A percentile compares a stretch with the other conserved stretches of the same genome.
These are phyloP conservation scores for Cylindroiulus punctatus DNA, from an alignment of 2,888 invertebrate genomes.

Conservation along the genomic window DNA sequence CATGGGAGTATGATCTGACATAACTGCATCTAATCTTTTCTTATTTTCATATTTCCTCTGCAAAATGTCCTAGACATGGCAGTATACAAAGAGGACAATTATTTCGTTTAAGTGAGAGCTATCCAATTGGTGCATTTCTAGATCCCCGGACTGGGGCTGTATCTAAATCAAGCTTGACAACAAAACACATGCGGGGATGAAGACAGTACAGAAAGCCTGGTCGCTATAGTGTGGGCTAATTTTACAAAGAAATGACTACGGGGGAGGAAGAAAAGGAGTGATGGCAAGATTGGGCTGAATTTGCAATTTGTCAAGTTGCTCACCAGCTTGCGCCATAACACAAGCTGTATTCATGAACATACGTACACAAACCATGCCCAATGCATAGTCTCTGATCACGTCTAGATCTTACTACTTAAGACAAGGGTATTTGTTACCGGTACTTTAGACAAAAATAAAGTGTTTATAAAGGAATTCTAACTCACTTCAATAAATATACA, in stretches of 20 bases:
- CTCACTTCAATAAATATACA: too few relatives aligned
- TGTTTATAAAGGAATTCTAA: too few relatives aligned
- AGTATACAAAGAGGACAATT: background rate
- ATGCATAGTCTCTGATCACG: too few relatives aligned
- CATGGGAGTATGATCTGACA: too few relatives aligned
- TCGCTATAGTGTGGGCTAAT: constrained; percentile 29
- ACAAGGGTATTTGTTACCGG: too few relatives aligned
- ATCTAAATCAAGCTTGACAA: background rate
- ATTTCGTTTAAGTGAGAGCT: background rate
- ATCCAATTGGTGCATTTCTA: background rate
- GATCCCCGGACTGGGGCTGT: background rate
- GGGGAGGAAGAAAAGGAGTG: background rate
- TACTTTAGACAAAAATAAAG: too few relatives aligned
- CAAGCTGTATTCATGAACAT: too few relatives aligned
- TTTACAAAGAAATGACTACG: background rate
- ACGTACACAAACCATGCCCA: too few relatives aligned
- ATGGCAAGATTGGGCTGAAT: background rate
- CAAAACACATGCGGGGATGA: background rate
- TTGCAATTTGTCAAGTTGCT: background rate
- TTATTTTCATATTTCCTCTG: too few relatives aligned
- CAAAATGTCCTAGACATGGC: too few relatives aligned
- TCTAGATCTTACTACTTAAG: too few relatives aligned
- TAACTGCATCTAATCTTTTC: too few relatives aligned
- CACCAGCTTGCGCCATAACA: background rate
- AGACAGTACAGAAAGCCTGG: background rate